Base-by-base conservation (phyloP, 2,888 invertebrate species). In the Oscheius sp. region DNA sequence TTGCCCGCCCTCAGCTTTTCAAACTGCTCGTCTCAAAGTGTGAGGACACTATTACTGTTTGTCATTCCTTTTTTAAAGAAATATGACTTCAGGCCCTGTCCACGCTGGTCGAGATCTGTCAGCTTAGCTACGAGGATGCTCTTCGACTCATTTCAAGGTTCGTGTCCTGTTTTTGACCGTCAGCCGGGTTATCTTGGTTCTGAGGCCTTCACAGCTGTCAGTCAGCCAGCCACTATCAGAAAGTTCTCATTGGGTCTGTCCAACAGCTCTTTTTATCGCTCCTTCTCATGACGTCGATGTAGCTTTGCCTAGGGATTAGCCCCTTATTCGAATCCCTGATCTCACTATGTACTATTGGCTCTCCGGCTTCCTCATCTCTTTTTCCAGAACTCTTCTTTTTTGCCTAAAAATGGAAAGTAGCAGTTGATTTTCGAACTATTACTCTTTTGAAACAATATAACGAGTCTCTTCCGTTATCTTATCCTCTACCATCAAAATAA, bases 51-150 rank as follows among this genome's bases (percentile, higher is more conserved):
- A 58, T 68, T 2, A 32, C 35, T 13, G 68, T 74, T 4, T 3
- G 42, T 47, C 32, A n/a, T 32, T 37, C 53, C 29, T 55, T 32
- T 32, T 51, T 11, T 51, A 13, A 55, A 11, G 9, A 35, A 33
- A 1, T n/a, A 21, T 73, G 42, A 53, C 48, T 77, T 84, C 70
- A 85, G 77, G 68, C 82, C 13, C 70, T 86, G 33, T 73, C 80
- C 9, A 53, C 77, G 29, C 75, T 86, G 53, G 80, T 82, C 13
- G 33, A 50, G 42, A 50, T 70, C 33, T 79, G 80, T 60, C 70
- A 74, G 58, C 62, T 86, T 62, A 85, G 80, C 33, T 85, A 77
- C 57, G 86, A 86, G 35, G 82, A 83, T 70, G 76, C 84, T 1
- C 77, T 86, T 59, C 76, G 85, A 7, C 70, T 86, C 29, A 42